Evolutionary conservation across 53 echinoderm and acorn worm genomes (phyloP).

Genomic region (Henricia sp.): DNA sequence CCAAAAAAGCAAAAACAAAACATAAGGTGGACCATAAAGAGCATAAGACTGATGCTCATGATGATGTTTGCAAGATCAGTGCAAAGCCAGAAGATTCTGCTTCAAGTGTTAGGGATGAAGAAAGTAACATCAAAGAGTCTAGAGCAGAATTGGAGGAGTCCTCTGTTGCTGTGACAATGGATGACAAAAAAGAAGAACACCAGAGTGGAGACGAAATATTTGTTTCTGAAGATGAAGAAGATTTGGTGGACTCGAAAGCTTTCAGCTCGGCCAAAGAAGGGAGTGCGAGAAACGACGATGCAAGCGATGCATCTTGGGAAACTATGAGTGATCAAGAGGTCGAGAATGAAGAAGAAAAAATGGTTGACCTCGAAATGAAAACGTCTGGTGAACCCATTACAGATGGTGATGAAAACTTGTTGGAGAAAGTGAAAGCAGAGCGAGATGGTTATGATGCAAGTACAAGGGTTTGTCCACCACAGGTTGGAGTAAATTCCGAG

Average conservation of each 20-base stretch:
- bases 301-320: no score
- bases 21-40: background rate
- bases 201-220: slow-evolving; percentile 5
- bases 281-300: background rate
- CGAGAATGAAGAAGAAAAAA: background rate
- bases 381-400: no score
- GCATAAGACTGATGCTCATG: no score
- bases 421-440: background rate
- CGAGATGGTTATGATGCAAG: background rate
- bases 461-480: background rate
- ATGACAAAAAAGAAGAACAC: background rate
- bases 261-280: background rate
- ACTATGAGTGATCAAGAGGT: background rate
- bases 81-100: no score
- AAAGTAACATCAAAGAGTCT: no score
- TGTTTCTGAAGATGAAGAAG: slow-evolving; percentile 12
- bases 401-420: slow-evolving; percentile 16
- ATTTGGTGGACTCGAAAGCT: background rate
- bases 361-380: background rate
- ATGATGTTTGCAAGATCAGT: no score
- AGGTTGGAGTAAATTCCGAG: background rate
- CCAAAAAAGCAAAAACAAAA: background rate
- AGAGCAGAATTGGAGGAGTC: background rate
- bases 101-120: no score
- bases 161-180: background rate